Conservation (phyloP, 1,140 invertebrate species). For the Saccostrea echinata region DNA sequence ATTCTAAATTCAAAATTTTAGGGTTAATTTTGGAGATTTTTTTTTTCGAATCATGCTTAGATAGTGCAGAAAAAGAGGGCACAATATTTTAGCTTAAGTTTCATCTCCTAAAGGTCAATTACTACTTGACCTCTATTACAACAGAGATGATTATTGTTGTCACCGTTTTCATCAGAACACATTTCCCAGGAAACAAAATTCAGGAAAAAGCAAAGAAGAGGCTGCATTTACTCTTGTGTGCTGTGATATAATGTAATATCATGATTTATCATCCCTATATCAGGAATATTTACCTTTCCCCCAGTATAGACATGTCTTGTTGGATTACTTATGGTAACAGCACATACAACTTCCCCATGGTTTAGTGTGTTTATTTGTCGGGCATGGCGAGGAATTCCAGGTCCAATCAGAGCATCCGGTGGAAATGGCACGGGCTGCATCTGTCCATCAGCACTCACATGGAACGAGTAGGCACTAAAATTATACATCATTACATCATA, state of each 20-base stretch:
- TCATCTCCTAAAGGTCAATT: no score
- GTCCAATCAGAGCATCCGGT: slow-evolving; percentile 94
- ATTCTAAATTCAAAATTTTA: no score
- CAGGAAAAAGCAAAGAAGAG: no score
- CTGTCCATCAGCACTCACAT: slow-evolving; percentile 91
- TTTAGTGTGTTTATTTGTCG: slow-evolving; percentile 93
- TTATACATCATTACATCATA: not conserved
- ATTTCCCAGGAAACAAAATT: no score
- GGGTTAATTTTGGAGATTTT: no score
- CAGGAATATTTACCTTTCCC: slow-evolving; percentile 85
- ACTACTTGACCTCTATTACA: no score
- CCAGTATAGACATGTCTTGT: slow-evolving; percentile 98
- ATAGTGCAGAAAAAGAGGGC: no score
- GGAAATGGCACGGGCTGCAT: slow-evolving; percentile 97
- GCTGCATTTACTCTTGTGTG: not conserved
- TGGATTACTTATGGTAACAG: slow-evolving; percentile 92
- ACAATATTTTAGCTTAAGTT: no score
- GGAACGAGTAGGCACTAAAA: slow-evolving; percentile 93
- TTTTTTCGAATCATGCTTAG: no score
- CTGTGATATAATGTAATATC: not conserved
- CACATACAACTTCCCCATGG: slow-evolving; percentile 96
- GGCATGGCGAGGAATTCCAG: slow-evolving; percentile 95
- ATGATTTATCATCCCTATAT: no score
- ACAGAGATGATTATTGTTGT: no score
- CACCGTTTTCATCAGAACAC: no score